Evolutionary conservation across 1,140 invertebrate species (phyloP).

Genomic region (Dendrolimus punctatus): DNA sequence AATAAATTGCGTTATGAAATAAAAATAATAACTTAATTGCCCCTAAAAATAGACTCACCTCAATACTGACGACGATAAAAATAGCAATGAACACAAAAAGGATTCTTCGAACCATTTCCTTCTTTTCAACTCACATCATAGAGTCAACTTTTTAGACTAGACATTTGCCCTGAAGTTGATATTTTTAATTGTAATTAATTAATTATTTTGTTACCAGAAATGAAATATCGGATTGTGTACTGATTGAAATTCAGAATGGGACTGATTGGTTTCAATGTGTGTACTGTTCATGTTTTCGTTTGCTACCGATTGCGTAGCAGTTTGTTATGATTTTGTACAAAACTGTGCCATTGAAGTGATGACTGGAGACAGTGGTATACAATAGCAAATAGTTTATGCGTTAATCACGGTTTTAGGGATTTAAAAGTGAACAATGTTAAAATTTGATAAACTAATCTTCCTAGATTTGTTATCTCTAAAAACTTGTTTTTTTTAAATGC

Average conservation of each 20-base stretch:
- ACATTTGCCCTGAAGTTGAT: slow-evolving; percentile 6
- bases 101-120: slow-evolving; percentile 43
- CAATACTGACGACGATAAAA: slow-evolving; percentile 36
- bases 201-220: slow-evolving; percentile 3
- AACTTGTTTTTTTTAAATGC: too few relatives aligned
- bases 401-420: too few relatives aligned
- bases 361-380: slow-evolving; percentile 2
- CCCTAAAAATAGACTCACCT: slow-evolving; percentile 24
- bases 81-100: slow-evolving; percentile 30
- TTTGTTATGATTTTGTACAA: slow-evolving; percentile 33
- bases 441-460: too few relatives aligned
- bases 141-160: slow-evolving; percentile 21
- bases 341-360: slow-evolving; percentile 8
- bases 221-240: slow-evolving; percentile 12
- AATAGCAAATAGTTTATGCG: too few relatives aligned
- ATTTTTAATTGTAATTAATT: slow-evolving; percentile 3
- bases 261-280: slow-evolving; percentile 23
- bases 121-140: slow-evolving; percentile 20
- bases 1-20: too few relatives aligned
- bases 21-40: too few relatives aligned
- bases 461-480: too few relatives aligned
- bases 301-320: slow-evolving; percentile 17
- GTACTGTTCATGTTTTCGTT: slow-evolving; percentile 41
- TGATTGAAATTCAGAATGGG: slow-evolving; percentile 11
- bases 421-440: too few relatives aligned